Evolutionary conservation across 1,140 invertebrate species (phyloP).

Genomic region (Ephestia elutella): DNA sequence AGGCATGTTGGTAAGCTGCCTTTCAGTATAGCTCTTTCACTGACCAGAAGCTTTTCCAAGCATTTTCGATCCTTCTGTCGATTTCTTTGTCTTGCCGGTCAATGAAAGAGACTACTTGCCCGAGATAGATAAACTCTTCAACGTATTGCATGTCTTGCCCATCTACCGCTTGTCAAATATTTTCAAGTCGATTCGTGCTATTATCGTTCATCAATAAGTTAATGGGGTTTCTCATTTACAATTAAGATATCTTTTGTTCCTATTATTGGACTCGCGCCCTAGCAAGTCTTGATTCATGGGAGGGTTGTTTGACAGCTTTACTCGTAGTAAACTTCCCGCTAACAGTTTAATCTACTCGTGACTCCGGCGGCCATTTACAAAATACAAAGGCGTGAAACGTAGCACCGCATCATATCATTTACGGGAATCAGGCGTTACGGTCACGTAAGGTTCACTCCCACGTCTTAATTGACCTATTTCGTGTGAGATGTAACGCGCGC

Average conservation of each 20-base stretch:
- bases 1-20: too few relatives aligned
- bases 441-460: constrained; percentile 68
- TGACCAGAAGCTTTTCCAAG: too few relatives aligned
- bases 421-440: constrained; percentile 58
- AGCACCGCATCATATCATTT: constrained; percentile 48
- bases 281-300: not conserved
- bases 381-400: constrained; percentile 63
- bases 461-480: constrained; percentile 73
- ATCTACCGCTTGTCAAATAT: too few relatives aligned
- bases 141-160: too few relatives aligned
- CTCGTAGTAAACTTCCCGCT: not conserved
- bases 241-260: too few relatives aligned
- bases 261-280: too few relatives aligned
- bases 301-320: not conserved
- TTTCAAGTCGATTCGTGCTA: not conserved
- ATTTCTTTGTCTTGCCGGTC: too few relatives aligned
- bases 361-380: constrained; percentile 37
- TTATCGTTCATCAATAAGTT: not conserved
- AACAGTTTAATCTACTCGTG: constrained; percentile 14
- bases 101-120: too few relatives aligned
- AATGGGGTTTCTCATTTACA: not conserved
- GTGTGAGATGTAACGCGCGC: constrained; percentile 55
- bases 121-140: too few relatives aligned
- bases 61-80: too few relatives aligned
- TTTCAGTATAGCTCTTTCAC: too few relatives aligned